A percentile compares a stretch with the other conserved stretches of the same genome.
Evolutionary conservation across 2,113 vertebrate genomes (phyloP).

Genomic region (Vanacampus margaritifer): DNA sequence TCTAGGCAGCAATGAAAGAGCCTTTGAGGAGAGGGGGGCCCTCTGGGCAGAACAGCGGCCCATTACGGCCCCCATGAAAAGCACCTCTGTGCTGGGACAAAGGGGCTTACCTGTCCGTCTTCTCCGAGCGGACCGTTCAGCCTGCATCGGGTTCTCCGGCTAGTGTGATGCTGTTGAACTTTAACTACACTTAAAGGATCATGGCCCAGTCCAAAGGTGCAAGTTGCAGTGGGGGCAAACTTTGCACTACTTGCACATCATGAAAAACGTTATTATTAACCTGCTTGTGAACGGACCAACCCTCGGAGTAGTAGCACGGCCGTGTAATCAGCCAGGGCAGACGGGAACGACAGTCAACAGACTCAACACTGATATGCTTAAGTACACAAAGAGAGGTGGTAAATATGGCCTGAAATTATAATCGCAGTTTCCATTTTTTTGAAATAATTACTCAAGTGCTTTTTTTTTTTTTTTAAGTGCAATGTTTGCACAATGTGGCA

Average conservation of each 20-base stretch:
- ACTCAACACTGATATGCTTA: neutral
- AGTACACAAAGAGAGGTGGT: neutral
- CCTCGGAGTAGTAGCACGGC: neutral
- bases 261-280: neutral
- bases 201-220: constrained; percentile 61
- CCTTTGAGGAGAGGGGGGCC: constrained; percentile 48
- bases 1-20: constrained; percentile 42
- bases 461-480: too few species aligned
- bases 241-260: neutral
- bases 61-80: constrained; percentile 23
- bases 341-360: neutral
- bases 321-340: constrained; percentile 10
- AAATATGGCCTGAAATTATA: too few species aligned
- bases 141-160: constrained; percentile 34
- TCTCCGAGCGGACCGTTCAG: constrained; percentile 17
- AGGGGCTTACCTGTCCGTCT: constrained; percentile 48
- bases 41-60: constrained; percentile 36
- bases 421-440: too few species aligned
- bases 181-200: constrained; percentile 55
- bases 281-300: neutral
- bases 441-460: too few species aligned
- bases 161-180: constrained; percentile 42
- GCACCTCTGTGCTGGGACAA: neutral
- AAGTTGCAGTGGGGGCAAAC: constrained; percentile 2
- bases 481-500: too few species aligned